phyloP scores from a whole-genome alignment of 1,140 invertebrate genomes.

The Rhopalosiphum padi region DNA sequence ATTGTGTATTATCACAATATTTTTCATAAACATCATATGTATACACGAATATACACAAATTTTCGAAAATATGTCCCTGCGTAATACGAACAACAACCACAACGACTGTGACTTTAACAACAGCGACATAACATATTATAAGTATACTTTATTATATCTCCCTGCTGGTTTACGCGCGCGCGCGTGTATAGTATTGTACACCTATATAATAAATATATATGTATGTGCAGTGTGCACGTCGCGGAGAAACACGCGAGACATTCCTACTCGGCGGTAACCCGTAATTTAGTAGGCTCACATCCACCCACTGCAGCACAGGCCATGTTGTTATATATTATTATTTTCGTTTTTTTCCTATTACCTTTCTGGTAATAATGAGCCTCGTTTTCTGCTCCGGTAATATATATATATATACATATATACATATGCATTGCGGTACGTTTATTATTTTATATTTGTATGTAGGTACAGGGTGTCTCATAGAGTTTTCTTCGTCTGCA shows the following conservation, averaged over 20 bases:
- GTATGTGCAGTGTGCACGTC: not conserved
- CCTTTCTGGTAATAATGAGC: conserved; percentile 40
- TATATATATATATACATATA: not conserved
- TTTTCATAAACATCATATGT: not conserved
- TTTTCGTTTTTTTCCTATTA: not conserved
- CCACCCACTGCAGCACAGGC: conserved; percentile 41
- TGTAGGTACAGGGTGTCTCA: not conserved
- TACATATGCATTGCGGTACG: not conserved
- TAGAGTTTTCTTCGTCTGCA: not conserved
- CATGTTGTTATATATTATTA: conserved; percentile 35
- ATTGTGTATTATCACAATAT: not conserved
- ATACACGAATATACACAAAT: not conserved
- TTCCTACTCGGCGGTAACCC: conserved; percentile 44
- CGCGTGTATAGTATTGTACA: not conserved
- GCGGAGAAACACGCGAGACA: conserved; percentile 15
- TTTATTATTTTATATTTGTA: conserved; percentile 13
- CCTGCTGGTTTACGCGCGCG: conserved; percentile 44
- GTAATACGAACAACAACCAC: not conserved
- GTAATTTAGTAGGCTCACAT: conserved; percentile 52
- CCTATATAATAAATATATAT: not conserved
- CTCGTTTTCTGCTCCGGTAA: not conserved
- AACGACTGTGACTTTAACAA: not conserved
- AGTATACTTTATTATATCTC: conserved; percentile 41
- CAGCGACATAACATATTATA: not conserved
- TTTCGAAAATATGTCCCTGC: not conserved